Evolutionary conservation across 2,113 vertebrate species (phyloP).

Genomic region (Phylloscopus trochiloides): DNA sequence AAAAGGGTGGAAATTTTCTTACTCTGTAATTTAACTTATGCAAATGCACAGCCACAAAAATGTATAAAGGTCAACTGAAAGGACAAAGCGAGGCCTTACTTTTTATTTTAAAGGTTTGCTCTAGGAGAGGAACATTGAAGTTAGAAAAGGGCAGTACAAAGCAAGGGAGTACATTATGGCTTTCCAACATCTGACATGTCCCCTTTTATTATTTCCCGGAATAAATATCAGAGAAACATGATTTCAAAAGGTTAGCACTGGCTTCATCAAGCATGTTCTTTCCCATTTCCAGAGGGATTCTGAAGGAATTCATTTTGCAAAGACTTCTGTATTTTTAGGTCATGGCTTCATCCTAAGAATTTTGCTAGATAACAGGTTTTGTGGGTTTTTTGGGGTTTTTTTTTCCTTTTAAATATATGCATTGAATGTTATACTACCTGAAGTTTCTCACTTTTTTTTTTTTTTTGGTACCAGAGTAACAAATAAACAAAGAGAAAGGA

Average conservation of each 20-base stretch:
- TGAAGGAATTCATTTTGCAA: slow-evolving; percentile 11
- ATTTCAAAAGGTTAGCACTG: slow-evolving; percentile 29
- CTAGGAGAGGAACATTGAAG: neutral
- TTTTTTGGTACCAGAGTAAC: neutral
- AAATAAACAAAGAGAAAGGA: neutral
- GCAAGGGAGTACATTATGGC: neutral
- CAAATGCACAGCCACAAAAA: neutral
- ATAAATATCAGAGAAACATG: slow-evolving; percentile 43
- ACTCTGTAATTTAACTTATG: neutral
- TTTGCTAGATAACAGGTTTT: neutral
- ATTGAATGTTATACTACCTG: neutral
- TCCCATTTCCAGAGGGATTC: slow-evolving; percentile 7
- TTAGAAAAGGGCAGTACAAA: slow-evolving; percentile 19
- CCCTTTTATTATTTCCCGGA: slow-evolving; percentile 39
- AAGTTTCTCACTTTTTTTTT: neutral
- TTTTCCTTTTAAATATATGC: neutral
- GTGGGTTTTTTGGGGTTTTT: no score
- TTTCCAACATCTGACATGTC: slow-evolving; percentile 8
- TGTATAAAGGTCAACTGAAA: neutral
- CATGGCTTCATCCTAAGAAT: neutral
- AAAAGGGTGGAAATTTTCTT: neutral
- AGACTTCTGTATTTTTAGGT: neutral
- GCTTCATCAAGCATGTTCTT: slow-evolving; percentile 52
- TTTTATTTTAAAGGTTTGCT: slow-evolving; percentile 18
- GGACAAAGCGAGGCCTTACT: neutral